Conservation (phyloP, 2,888 invertebrate genomes). For the Spodoptera picta region DNA sequence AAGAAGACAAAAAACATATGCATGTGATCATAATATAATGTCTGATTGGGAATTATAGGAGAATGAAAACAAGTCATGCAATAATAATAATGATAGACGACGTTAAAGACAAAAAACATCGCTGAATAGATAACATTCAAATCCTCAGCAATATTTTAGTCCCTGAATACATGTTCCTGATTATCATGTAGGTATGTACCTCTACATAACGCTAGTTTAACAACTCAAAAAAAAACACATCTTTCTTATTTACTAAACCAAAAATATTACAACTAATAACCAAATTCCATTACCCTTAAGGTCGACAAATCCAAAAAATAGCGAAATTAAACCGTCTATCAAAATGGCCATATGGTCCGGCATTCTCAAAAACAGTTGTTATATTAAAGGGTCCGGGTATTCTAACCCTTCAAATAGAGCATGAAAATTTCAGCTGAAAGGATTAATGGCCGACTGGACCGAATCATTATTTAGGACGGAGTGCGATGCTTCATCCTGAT, state of each 20-base stretch:
- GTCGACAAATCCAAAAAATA: conserved; percentile 13
- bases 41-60: too few species aligned
- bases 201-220: too few species aligned
- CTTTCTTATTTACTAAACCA: not conserved
- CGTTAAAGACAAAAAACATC: too few species aligned
- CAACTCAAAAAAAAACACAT: too few species aligned
- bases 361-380: conserved; percentile 51
- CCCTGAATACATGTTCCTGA: too few species aligned
- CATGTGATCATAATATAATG: too few species aligned
- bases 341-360: conserved; percentile 28
- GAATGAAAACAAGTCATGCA: too few species aligned
- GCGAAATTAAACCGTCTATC: conserved; percentile 23
- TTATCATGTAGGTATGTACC: too few species aligned
- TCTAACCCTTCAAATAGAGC: conserved; percentile 71
- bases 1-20: too few species aligned
- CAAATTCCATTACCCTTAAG: not conserved
- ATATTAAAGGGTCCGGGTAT: conserved; percentile 63
- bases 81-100: too few species aligned
- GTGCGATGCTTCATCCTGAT: conserved; percentile 51
- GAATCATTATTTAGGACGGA: conserved; percentile 67
- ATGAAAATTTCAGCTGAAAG: conserved; percentile 72
- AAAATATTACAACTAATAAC: not conserved
- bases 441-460: conserved; percentile 67
- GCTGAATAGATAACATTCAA: too few species aligned
- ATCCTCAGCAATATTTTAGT: too few species aligned